phyloP scores from a whole-genome alignment of 2,888 invertebrate species.

The Anthophora plumipes region DNA sequence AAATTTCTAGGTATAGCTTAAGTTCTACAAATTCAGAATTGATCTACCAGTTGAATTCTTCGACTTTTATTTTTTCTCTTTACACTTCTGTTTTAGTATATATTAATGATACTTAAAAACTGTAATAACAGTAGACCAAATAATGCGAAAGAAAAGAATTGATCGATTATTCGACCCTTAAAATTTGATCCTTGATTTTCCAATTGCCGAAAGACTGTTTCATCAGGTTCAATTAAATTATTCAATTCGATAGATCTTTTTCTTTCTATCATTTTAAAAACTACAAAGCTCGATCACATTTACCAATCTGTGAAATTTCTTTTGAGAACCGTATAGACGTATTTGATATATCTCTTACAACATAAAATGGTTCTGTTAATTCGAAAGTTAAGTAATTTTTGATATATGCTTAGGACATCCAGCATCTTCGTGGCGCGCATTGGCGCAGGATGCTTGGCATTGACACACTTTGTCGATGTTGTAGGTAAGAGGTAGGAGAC shows the following conservation, averaged over 20 bases:
- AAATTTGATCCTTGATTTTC: not conserved
- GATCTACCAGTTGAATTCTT: not conserved
- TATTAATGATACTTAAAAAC: no score
- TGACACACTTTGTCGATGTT: slow-evolving; percentile 64
- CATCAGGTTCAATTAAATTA: not conserved
- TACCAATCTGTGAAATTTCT: not conserved
- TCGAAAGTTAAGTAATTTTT: not conserved
- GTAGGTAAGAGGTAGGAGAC: slow-evolving; percentile 55
- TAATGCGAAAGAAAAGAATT: not conserved
- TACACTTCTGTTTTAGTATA: no score
- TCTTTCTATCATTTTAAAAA: not conserved
- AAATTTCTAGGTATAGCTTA: not conserved
- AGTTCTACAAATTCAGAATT: not conserved
- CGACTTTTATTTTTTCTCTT: not conserved
- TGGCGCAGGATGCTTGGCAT: slow-evolving; percentile 67
- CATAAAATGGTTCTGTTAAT: not conserved
- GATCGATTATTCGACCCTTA: not conserved
- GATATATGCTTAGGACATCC: not conserved
- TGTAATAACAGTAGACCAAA: not conserved
- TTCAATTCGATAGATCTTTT: not conserved
- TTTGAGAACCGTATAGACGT: not conserved
- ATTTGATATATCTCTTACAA: not conserved
- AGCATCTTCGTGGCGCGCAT: not conserved
- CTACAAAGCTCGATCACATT: not conserved
- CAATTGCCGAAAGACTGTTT: not conserved